Conservation (phyloP, 2,888 invertebrate species). For the Drosophila mayaguana region DNA sequence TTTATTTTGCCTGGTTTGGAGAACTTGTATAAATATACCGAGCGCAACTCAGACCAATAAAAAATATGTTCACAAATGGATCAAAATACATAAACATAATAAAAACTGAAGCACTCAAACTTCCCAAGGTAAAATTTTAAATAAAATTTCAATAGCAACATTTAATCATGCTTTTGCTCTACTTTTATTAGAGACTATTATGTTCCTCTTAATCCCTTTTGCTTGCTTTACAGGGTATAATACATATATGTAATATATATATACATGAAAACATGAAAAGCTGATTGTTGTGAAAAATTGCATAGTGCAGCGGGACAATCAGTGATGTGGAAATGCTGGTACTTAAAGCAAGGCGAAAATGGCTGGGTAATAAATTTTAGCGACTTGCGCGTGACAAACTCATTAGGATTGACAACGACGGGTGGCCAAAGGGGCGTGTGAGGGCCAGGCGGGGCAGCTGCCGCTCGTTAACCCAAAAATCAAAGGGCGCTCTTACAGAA, state of each 20-base stretch:
- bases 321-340: slow-evolving; percentile 49
- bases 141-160: no score
- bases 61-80: no score
- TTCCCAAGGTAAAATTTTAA: no score
- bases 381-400: slow-evolving; percentile 49
- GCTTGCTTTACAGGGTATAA: slow-evolving; percentile 3
- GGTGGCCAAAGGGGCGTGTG: background rate
- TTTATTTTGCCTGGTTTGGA: no score
- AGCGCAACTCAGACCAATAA: no score
- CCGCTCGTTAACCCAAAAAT: slow-evolving; percentile 44
- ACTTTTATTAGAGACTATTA: no score
- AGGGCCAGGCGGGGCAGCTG: background rate
- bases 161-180: no score
- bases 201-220: background rate
- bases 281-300: slow-evolving; percentile 37
- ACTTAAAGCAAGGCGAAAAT: slow-evolving; percentile 27
- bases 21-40: no score
- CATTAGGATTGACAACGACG: slow-evolving; percentile 43
- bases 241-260: background rate
- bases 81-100: no score
- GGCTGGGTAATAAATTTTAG: slow-evolving; percentile 54
- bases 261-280: background rate
- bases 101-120: no score
- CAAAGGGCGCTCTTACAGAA: slow-evolving; percentile 18
- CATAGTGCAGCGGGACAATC: slow-evolving; percentile 30